Evolutionary conservation across 1,140 invertebrate species (phyloP), one percentile per base, ranked within the genome.

Genomic region (Dendrolimus kikuchii): DNA sequence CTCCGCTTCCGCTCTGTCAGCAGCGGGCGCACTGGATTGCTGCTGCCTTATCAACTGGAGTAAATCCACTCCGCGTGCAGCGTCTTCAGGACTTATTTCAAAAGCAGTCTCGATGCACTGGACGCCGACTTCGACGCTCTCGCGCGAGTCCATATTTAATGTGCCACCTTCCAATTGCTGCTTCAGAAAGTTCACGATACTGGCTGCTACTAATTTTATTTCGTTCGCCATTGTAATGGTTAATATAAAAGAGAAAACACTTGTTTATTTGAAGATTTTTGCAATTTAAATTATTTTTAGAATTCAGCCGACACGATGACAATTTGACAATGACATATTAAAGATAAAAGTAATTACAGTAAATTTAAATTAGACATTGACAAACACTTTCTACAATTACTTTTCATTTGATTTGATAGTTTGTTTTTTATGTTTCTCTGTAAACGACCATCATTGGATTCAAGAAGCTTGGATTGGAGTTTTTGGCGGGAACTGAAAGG

Each of bases 81-180:
- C 77, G 60, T 91, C 90, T 5, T 89, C 87, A 4, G 83, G 77
- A 10, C 84, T 87, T 1, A 93, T 78, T 60, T 91, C 91, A 74
- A 94, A 97, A 2, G 95, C 93, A 50, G 92, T 93, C 77, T 96
- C 94, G 57, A 97, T 88, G 79, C 95, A 97, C 80, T 97, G 95
- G 59, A 93, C 91, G 7, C 93, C 93, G 45, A 89, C 87, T 81
- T 96, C 95, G 51, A 96, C 87, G 77, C 94, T 95, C 77, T 96
- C 95, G 50, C 90, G 88, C 5, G 92, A 91, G 74, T 95, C 94
- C 40, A 89, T 81, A 38, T 86, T 81, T 10, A 86, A 56, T 42
- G 69, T 53, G 36, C 78, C 76, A 7, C 72, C 64, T 50, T 86
- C 83, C 7, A 86, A 66, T 55, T 86, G 82, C 48, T 74, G 74